A percentile compares a stretch with the other conserved stretches of the same genome.
Evolutionary conservation across 2,113 vertebrate genomes (phyloP).

Genomic region (Oxygymnocypris stewartii): DNA sequence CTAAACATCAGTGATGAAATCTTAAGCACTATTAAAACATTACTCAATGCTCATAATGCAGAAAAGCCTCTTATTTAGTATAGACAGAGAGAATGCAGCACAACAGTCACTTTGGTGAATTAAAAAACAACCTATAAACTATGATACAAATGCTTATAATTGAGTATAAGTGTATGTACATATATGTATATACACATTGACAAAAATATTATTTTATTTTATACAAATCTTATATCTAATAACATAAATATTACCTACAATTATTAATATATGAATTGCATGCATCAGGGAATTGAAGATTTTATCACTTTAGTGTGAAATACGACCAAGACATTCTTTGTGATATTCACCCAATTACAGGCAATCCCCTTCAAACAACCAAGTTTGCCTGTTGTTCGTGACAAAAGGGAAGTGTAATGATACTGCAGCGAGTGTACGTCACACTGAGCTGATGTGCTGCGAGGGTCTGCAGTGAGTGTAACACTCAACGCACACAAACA

Average conservation of each 20-base stretch:
- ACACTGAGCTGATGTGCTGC: neutral
- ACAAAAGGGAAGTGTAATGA: conserved; percentile 14
- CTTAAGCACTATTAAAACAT: neutral
- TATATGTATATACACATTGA: no score
- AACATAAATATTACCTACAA: no score
- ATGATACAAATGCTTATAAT: no score
- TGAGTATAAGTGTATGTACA: no score
- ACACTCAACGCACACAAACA: conserved; percentile 16
- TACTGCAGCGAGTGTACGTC: conserved; percentile 14
- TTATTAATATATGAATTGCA: neutral
- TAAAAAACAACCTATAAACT: neutral
- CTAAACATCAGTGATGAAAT: neutral
- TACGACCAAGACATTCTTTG: neutral
- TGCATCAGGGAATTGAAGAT: neutral
- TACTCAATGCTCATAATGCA: neutral
- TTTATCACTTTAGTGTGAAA: neutral
- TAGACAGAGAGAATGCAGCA: neutral
- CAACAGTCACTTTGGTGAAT: neutral
- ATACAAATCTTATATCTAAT: no score
- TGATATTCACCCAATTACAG: neutral
- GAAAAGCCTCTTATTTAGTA: neutral
- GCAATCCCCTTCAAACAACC: neutral
- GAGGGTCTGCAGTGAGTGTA: conserved; percentile 39
- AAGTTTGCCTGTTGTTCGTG: neutral
- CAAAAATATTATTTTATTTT: no score